Evolutionary conservation across 2,113 vertebrate species (phyloP).

Genomic region (Rafetus swinhoei): DNA sequence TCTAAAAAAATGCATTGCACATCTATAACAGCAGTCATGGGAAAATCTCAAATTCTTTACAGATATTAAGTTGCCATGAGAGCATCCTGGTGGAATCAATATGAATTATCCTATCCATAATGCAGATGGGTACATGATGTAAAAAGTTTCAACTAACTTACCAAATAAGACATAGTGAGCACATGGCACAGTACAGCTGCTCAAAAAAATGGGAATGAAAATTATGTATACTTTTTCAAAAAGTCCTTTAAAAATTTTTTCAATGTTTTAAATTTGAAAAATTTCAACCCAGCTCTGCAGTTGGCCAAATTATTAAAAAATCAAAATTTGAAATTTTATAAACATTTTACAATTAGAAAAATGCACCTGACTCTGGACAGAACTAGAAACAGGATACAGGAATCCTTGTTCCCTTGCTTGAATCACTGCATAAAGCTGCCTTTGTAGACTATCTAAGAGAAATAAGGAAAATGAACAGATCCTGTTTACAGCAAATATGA

Average conservation of each 20-base stretch:
- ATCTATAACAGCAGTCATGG: not conserved
- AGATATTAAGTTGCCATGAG: not conserved
- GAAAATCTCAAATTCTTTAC: not conserved
- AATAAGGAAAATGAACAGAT: conserved; percentile 30
- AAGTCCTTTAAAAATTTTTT: not conserved
- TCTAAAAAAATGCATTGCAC: not conserved
- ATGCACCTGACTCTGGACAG: not conserved
- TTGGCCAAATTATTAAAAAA: not conserved
- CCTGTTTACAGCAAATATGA: conserved; percentile 1
- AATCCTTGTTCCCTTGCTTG: not conserved
- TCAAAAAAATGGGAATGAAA: not conserved
- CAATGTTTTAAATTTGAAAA: not conserved
- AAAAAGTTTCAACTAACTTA: not conserved
- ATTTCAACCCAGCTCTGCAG: not conserved
- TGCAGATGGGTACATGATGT: not conserved
- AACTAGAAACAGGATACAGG: not conserved
- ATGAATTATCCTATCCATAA: not conserved
- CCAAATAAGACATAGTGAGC: not conserved
- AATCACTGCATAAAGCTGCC: not conserved
- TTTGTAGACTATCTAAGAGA: conserved; percentile 28
- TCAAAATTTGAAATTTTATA: not conserved
- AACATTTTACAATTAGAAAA: not conserved
- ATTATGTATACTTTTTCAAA: not conserved
- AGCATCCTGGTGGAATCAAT: not conserved
- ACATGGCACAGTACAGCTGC: not conserved